Conservation (phyloP, 2,888 invertebrate genomes). For the Ptychoptera contaminata region DNA sequence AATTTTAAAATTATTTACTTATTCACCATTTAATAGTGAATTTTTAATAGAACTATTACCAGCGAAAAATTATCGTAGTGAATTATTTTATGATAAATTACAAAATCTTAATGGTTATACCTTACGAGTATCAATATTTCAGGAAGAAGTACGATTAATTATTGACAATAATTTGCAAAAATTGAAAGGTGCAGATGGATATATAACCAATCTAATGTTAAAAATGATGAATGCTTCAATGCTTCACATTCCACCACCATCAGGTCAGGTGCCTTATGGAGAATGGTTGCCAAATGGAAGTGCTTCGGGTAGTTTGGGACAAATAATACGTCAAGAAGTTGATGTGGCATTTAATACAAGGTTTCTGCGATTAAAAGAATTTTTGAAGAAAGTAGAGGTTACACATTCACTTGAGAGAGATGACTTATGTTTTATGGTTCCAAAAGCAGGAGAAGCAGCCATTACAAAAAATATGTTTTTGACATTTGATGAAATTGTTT, state of each 20-base stretch:
- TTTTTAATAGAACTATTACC: constrained; percentile 23
- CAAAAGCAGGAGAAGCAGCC: constrained; percentile 34
- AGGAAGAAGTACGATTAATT: constrained; percentile 25
- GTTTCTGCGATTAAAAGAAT: constrained; percentile 33
- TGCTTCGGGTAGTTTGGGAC: constrained; percentile 1
- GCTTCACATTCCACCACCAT: not conserved
- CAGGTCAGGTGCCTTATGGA: not conserved
- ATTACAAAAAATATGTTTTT: constrained; percentile 32
- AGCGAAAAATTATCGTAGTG: constrained; percentile 10
- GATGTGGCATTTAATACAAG: constrained; percentile 39
- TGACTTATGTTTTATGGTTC: constrained; percentile 38
- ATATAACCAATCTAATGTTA: constrained; percentile 23
- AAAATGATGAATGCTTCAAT: constrained; percentile 30
- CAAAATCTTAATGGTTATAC: constrained; percentile 23
- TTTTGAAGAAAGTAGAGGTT: constrained; percentile 35
- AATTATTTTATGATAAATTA: constrained; percentile 21
- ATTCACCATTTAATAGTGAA: constrained; percentile 34
- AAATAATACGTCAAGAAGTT: constrained; percentile 11
- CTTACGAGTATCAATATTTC: constrained; percentile 21
- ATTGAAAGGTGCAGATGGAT: constrained; percentile 1
- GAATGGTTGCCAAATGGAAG: constrained; percentile 3
- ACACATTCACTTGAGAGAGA: constrained; percentile 38
- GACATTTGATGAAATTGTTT: constrained; percentile 21
- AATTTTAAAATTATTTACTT: constrained; percentile 32
- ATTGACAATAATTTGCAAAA: no score